Base-by-base conservation (phyloP, 2,113 vertebrate species). In the Hippocampus zosterae region DNA sequence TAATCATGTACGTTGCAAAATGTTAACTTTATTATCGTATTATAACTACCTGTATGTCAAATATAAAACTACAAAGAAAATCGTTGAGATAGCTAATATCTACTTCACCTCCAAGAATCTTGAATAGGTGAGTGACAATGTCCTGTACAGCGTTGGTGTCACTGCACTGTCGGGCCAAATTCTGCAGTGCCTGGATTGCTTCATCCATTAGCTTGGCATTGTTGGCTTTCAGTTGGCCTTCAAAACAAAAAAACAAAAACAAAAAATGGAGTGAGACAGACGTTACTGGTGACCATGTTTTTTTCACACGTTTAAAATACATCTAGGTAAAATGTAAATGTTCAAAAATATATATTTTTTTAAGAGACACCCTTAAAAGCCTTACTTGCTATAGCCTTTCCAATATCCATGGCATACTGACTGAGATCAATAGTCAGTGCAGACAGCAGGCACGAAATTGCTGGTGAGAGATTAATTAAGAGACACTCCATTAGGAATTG, bases 201-300 rank as follows among this genome's bases (percentile, higher is more conserved):
- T 95, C 94, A 1, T 97, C 95, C 94, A 96, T 96, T 79, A 99
- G 89, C 78, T 95, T 94, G 8, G 90, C 55, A 5, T 95, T 99
- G 76, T 98, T 99, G 40, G 95, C 96, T 70, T 98, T 98, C 82
- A 99, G 88, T 65, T 99, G 97, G 81, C 94, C 97, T 99, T 44
- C 10, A 44, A 44, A 44, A 12, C 10, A 44, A 44, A 57, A 2
- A 13, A 44, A 44, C 1, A 44, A 44, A 44, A 57, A 56, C n/a
- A 2, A 44, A 44, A 44, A 57, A 56, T 23, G 8, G 8, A 53
- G 19, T 23, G 21, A 21, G 5, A 53, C 8, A 21, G 21, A 53
- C 21, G 2, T n/a, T 56, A 56, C 55, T 56, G 10, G 53, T 48
- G 6, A 15, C 46, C 15, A 16, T 5, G 15, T 46, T 67, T 29